Evolutionary conservation across 2,797 vertebrate genomes (phyloP).

Genomic region (Micrastur ruficollis): DNA sequence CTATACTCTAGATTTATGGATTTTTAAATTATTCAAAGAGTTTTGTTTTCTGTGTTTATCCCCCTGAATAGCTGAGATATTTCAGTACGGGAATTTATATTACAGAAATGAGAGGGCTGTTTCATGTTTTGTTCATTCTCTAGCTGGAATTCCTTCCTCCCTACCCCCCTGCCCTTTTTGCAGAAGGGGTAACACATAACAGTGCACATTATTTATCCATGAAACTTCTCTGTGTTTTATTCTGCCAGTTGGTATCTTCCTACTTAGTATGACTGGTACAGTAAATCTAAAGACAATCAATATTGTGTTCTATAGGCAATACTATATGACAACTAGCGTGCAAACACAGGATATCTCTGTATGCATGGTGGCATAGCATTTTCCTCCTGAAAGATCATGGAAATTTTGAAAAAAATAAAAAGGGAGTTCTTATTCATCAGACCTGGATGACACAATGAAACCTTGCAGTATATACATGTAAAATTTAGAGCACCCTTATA

Average conservation of each 20-base stretch:
- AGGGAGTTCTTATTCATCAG: not conserved
- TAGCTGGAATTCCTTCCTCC: not conserved
- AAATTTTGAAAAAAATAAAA: not conserved
- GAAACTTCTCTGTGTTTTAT: not conserved
- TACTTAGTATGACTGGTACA: not conserved
- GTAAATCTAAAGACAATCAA: not conserved
- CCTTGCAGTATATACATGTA: not conserved
- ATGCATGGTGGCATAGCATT: not conserved
- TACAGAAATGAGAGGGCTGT: not conserved
- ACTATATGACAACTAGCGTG: not conserved
- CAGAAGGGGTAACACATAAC: not conserved
- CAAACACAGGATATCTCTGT: not conserved
- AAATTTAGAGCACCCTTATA: not conserved
- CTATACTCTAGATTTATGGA: not conserved
- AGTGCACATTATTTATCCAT: not conserved
- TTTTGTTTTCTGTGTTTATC: constrained; percentile 33
- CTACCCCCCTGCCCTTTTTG: not conserved
- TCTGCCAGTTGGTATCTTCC: not conserved
- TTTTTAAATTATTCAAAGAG: constrained; percentile 57
- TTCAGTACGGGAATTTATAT: not conserved
- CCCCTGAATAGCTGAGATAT: constrained; percentile 8
- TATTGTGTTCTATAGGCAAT: not conserved
- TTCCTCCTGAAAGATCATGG: not conserved
- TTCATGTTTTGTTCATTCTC: not conserved
- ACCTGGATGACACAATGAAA: not conserved